Evolutionary conservation across 2,113 vertebrate genomes (phyloP).

Genomic region (Parotia lawesii): DNA sequence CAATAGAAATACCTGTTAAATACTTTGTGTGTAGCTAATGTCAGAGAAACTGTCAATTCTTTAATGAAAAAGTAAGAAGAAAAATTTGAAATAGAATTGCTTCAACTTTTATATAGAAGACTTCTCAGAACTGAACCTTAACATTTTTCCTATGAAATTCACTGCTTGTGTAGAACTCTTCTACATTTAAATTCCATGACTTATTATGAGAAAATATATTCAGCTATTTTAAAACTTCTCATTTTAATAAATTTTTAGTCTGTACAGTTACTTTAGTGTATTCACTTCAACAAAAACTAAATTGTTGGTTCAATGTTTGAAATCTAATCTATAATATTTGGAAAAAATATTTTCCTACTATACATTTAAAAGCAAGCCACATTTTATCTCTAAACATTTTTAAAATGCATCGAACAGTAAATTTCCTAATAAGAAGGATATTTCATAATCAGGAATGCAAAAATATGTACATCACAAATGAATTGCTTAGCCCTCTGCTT

Average conservation of each 20-base stretch:
- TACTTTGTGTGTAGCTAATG: neutral
- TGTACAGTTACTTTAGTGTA: neutral
- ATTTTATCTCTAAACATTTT: neutral
- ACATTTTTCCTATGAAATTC: neutral
- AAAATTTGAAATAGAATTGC: neutral
- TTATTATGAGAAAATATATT: neutral
- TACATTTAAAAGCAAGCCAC: neutral
- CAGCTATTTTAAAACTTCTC: neutral
- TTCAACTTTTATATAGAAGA: neutral
- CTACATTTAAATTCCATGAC: neutral
- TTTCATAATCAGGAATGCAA: neutral
- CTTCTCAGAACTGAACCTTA: neutral
- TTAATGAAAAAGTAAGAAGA: neutral
- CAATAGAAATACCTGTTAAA: neutral
- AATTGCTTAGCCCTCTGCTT: conserved; percentile 7
- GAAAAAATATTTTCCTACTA: neutral
- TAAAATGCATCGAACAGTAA: neutral
- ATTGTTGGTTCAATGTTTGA: neutral
- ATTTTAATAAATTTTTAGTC: neutral
- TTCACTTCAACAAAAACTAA: neutral
- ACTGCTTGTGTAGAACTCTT: neutral
- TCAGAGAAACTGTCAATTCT: neutral
- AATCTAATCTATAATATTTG: neutral
- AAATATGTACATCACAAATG: neutral
- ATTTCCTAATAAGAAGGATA: neutral